Conservation (phyloP, 1,140 invertebrate genomes). For the Tachypleus tridentatus region DNA sequence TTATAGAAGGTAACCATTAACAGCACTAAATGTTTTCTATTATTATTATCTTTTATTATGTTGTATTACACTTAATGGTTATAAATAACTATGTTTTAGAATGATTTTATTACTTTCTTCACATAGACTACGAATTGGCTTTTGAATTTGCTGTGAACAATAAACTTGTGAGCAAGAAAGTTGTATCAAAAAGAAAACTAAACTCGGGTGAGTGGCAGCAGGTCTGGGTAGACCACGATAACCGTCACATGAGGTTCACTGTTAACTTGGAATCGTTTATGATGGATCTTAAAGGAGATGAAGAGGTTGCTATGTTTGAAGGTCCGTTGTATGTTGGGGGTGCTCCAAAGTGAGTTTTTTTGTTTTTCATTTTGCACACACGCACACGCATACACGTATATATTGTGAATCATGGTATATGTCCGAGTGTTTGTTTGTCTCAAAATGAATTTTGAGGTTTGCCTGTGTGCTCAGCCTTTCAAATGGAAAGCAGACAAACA, state of each 20-base stretch:
- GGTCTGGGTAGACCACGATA: constrained; percentile 55
- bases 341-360: constrained; percentile 59
- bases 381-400: not conserved
- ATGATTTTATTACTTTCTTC: no score
- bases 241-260: constrained; percentile 86
- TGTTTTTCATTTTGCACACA: not conserved
- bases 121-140: constrained; percentile 62
- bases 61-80: no score
- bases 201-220: constrained; percentile 91
- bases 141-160: constrained; percentile 77
- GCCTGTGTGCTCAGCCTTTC: no score
- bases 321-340: constrained; percentile 86
- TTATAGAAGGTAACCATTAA: no score
- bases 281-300: constrained; percentile 66
- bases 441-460: no score
- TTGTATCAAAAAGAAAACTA: constrained; percentile 63
- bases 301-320: constrained; percentile 81
- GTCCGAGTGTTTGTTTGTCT: not conserved
- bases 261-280: constrained; percentile 77
- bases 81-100: no score
- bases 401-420: not conserved
- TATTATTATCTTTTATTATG: no score
- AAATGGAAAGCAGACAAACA: not conserved
- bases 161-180: constrained; percentile 59
- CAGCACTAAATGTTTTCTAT: no score